A percentile compares a stretch with the other conserved stretches of the same genome.
Conservation (phyloP, 1,140 invertebrate species). For the Physella acuta region DNA sequence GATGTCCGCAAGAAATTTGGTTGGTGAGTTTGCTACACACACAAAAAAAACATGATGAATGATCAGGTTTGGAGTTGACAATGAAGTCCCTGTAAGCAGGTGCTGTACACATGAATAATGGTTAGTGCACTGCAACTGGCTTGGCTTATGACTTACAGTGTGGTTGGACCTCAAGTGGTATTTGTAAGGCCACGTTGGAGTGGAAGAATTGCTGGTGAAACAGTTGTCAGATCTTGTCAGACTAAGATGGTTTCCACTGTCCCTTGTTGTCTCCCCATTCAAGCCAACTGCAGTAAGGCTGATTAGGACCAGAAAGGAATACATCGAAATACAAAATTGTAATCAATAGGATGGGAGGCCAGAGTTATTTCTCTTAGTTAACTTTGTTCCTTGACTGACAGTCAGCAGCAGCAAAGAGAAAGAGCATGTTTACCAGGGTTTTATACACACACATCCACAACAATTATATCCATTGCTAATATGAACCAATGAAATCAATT, state of each 20-base stretch:
- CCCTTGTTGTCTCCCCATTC: conserved; percentile 19
- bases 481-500: no score
- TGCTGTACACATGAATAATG: not conserved
- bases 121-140: not conserved
- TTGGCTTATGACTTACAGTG: conserved; percentile 37
- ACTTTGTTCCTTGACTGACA: no score
- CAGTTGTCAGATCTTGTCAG: conserved; percentile 29
- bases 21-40: not conserved
- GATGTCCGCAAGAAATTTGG: not conserved
- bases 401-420: no score
- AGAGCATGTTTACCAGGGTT: no score
- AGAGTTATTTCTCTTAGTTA: no score
- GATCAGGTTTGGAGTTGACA: not conserved
- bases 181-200: conserved; percentile 40
- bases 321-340: no score
- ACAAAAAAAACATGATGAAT: not conserved
- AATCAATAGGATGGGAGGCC: no score
- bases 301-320: not conserved
- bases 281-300: conserved; percentile 5
- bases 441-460: no score
- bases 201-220: conserved; percentile 25
- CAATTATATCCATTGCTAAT: no score
- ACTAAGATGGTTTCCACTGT: conserved; percentile 32
- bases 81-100: not conserved
- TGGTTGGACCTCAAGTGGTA: conserved; percentile 37